Base-by-base conservation (phyloP, 2,888 invertebrate genomes). In the Anoplius nigerrimus region DNA sequence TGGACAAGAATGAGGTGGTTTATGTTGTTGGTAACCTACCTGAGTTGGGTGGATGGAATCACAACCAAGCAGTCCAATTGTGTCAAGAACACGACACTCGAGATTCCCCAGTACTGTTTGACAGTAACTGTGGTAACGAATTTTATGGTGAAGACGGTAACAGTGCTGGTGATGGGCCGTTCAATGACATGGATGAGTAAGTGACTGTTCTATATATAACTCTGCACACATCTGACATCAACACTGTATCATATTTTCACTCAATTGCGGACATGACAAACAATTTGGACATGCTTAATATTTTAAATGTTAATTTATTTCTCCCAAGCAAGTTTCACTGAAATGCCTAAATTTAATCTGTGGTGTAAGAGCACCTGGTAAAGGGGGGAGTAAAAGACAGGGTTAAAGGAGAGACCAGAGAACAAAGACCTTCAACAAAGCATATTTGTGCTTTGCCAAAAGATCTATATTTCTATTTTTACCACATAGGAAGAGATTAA, bases 1-100 rank as follows among this genome's bases (percentile, higher is more conserved):
- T 88, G 45, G 88, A 86, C 51, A 89, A 88, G 68, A 88, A 84
- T 75, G 89, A 89, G 68, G 80, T 82, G 43, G 80, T 87, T 13
- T 89, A 88, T 53, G 87, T 88, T 5, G 89, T 89, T 51, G 89
- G 89, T 21, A 88, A 88, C 71, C 64, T 88, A 20, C 86, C 89
- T 13, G 88, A 88, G 66, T 75, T 89, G 21, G 88, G 89, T 56
- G 84, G 87, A 22, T 88, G 89, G 89, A 88, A 89, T 75, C 89
- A 88, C 63, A 88, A 87, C 46, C 88, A 88, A 69, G 87, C 88
- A 11, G 76, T 89, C 45, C 87, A 85, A 62, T 62, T 89, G 34
- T 76, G 83, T 5, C 84, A 81, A 72, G 89, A 89, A 78, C 78
- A 78, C 46, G 73, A 71, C 64, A 79, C 74, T 34, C 78, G 76